phyloP scores from a whole-genome alignment of 1,140 invertebrate species.

The Tetraneura akinire region DNA sequence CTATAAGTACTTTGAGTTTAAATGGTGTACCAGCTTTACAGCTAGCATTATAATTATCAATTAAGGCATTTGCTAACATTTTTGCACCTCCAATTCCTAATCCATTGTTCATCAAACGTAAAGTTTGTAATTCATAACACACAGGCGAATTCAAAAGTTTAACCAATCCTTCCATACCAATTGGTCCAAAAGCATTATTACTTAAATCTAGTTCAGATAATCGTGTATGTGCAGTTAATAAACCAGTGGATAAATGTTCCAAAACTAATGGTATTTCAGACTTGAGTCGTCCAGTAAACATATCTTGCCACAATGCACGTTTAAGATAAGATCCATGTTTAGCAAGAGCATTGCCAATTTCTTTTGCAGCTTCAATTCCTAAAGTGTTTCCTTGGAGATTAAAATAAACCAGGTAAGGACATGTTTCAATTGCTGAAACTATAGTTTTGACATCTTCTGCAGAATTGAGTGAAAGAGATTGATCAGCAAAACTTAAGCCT shows the following conservation, averaged over 20 bases:
- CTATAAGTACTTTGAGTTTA: constrained; percentile 62
- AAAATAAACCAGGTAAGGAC: constrained; percentile 68
- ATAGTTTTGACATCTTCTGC: constrained; percentile 69
- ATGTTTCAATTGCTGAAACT: constrained; percentile 67
- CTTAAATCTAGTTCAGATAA: constrained; percentile 89
- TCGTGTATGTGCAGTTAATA: constrained; percentile 76
- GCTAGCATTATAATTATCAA: constrained; percentile 72
- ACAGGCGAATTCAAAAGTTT: constrained; percentile 79
- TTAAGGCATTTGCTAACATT: constrained; percentile 75
- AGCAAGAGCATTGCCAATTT: constrained; percentile 78
- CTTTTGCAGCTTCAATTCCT: constrained; percentile 83
- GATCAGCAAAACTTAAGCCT: constrained; percentile 70
- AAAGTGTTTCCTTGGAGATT: constrained; percentile 92
- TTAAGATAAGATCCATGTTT: constrained; percentile 75
- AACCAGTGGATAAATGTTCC: constrained; percentile 76
- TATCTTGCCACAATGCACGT: constrained; percentile 89
- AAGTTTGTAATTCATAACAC: constrained; percentile 79
- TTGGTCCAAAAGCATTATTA: constrained; percentile 97
- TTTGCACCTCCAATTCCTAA: constrained; percentile 88
- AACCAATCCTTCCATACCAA: constrained; percentile 88
- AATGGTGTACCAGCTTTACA: constrained; percentile 65
- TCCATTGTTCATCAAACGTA: constrained; percentile 93
- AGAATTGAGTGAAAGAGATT: constrained; percentile 68
- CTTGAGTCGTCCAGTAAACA: constrained; percentile 94
- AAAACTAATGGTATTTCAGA: constrained; percentile 91